Conservation (phyloP, 2,797 vertebrate genomes). For the Bovichtus diacanthus region DNA sequence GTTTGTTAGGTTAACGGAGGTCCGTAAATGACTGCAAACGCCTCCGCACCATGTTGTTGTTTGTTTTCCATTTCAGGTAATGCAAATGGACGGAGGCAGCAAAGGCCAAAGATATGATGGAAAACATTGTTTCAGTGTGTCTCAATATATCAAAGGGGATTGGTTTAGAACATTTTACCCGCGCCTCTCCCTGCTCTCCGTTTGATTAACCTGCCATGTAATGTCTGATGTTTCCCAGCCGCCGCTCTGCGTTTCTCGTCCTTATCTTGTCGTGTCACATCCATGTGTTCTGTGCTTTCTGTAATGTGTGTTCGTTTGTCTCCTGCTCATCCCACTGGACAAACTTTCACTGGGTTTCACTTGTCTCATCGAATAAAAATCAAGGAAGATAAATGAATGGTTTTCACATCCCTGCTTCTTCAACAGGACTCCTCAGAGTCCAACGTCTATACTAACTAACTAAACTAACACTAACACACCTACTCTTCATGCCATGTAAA, state of each 20-base stretch:
- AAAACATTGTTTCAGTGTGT: conserved; percentile 15
- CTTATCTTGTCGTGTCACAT: not conserved
- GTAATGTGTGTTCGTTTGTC: not conserved
- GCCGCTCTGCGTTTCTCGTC: conserved; percentile 6
- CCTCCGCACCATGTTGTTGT: conserved; percentile 47
- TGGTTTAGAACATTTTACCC: conserved; percentile 9
- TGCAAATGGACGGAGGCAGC: conserved; percentile 43
- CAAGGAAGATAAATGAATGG: not conserved
- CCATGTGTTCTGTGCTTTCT: too few relatives aligned
- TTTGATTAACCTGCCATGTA: conserved; percentile 3
- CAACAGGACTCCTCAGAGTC: not conserved
- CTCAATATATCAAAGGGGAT: conserved; percentile 1
- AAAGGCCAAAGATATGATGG: conserved; percentile 40
- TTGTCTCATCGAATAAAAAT: conserved; percentile 39
- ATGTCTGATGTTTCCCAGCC: conserved; percentile 5
- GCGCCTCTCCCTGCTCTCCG: too few relatives aligned
- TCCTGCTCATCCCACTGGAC: conserved; percentile 2
- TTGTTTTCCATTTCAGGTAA: conserved; percentile 46
- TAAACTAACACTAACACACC: not conserved
- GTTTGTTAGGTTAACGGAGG: conserved; percentile 47
- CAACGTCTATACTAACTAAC: not conserved
- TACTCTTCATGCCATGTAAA: not conserved
- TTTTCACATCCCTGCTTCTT: conserved; percentile 11
- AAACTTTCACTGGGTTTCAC: not conserved
- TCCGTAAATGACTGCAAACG: conserved; percentile 57